phyloP scores from a whole-genome alignment of 92 coral and sea anemone species.

The Siderastrea radians region DNA sequence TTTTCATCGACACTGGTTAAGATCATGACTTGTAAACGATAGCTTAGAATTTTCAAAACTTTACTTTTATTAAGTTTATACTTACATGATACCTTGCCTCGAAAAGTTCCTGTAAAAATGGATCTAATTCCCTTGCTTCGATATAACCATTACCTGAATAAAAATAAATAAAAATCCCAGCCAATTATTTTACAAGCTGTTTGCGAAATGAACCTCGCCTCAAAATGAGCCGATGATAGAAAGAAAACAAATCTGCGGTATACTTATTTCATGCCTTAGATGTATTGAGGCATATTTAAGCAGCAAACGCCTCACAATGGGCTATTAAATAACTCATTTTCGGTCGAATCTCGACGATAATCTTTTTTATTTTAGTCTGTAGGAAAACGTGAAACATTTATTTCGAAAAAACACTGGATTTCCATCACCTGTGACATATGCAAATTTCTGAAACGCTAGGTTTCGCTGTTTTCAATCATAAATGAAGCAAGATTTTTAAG shows the following conservation, averaged over 20 bases:
- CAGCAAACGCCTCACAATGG: background rate
- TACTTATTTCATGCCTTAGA: background rate
- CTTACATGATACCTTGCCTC: slow-evolving; percentile 78
- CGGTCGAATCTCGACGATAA: background rate
- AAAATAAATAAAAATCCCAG: background rate
- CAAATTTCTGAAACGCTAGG: slow-evolving; percentile 11
- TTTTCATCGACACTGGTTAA: background rate
- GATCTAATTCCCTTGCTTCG: slow-evolving; percentile 81
- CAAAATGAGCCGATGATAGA: background rate
- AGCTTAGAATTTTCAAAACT: background rate
- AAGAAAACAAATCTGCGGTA: background rate
- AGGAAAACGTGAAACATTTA: background rate
- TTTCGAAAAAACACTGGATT: background rate
- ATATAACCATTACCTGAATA: slow-evolving; percentile 85
- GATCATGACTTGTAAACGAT: background rate
- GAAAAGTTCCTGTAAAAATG: slow-evolving; percentile 68
- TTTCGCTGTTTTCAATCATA: slow-evolving; percentile 1
- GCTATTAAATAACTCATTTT: background rate
- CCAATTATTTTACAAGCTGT: background rate
- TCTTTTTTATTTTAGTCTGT: background rate
- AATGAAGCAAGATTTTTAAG: slow-evolving; percentile 9
- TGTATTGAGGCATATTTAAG: background rate
- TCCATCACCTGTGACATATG: slow-evolving; percentile 20
- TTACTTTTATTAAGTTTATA: background rate
- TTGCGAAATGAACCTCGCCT: background rate